A percentile compares a stretch with the other conserved stretches of the same genome.
phyloP scores from a whole-genome alignment of 2,888 invertebrate species.

The Sturmia bella region DNA sequence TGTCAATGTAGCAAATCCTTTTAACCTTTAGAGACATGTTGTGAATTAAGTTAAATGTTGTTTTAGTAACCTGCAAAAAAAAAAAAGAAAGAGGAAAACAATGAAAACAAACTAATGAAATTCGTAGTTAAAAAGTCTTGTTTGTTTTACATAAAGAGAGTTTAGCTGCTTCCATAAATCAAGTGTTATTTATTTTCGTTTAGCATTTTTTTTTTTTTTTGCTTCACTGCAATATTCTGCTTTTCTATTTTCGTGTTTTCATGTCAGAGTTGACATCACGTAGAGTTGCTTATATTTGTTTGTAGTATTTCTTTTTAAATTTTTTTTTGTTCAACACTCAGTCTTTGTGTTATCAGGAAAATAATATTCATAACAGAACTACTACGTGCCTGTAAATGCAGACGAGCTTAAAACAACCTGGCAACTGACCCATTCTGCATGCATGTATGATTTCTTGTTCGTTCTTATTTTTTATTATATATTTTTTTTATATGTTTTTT shows the following conservation, averaged over 20 bases:
- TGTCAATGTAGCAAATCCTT: slow-evolving; percentile 6
- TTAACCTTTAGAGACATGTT: slow-evolving; percentile 27
- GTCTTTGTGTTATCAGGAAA: slow-evolving; percentile 56
- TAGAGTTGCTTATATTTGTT: slow-evolving; percentile 52
- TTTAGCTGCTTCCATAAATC: slow-evolving; percentile 42
- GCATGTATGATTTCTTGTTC: slow-evolving; percentile 14
- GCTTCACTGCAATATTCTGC: slow-evolving; percentile 16
- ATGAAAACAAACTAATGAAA: slow-evolving; percentile 10
- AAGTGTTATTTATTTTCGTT: slow-evolving; percentile 49
- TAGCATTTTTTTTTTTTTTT: not conserved
- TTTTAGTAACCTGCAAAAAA: not conserved
- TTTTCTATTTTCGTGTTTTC: slow-evolving; percentile 39
- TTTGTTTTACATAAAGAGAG: slow-evolving; percentile 10
- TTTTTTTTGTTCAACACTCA: not conserved
- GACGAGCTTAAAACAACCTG: slow-evolving; percentile 39
- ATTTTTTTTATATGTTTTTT: not conserved
- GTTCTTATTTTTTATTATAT: not conserved
- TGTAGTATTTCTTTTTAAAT: not conserved
- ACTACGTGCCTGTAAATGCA: slow-evolving; percentile 60
- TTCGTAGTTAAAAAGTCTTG: slow-evolving; percentile 29
- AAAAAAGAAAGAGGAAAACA: too few species aligned
- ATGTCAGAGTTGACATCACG: slow-evolving; percentile 62
- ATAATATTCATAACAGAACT: slow-evolving; percentile 64
- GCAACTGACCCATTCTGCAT: slow-evolving; percentile 41
- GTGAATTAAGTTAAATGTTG: slow-evolving; percentile 14